Percentiles rank a stretch among this genome's conserved stretches.
Conservation (phyloP, 2,113 vertebrate species). For the Anoplopoma fimbria region DNA sequence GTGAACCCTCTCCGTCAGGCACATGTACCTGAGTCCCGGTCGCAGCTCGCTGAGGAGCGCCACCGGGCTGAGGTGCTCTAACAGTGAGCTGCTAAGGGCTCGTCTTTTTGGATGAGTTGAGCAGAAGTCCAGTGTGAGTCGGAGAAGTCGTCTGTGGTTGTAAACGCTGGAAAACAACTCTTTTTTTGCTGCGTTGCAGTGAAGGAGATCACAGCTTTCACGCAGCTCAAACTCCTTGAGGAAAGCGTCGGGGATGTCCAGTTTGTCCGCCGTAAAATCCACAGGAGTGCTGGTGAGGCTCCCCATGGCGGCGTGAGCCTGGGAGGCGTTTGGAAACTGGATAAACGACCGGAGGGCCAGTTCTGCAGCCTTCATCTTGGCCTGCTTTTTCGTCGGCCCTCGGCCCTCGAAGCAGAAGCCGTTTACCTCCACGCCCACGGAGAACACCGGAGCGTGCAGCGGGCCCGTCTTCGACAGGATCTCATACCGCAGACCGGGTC, state of each 20-base stretch:
- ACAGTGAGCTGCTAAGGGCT: conserved; percentile 63
- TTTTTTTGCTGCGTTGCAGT: conserved; percentile 43
- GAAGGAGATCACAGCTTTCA: conserved; percentile 73
- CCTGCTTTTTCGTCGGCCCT: conserved; percentile 93
- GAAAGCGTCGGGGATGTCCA: conserved; percentile 87
- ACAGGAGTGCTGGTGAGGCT: conserved; percentile 78
- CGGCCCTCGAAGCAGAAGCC: conserved; percentile 91
- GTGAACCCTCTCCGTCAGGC: conserved; percentile 88
- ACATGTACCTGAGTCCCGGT: conserved; percentile 91
- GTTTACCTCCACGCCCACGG: conserved; percentile 91
- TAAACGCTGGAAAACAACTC: conserved; percentile 48
- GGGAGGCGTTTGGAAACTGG: conserved; percentile 92
- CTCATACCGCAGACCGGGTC: conserved; percentile 90
- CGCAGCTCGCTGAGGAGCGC: conserved; percentile 90
- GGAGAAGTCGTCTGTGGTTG: conserved; percentile 57
- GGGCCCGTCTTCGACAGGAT: conserved; percentile 90
- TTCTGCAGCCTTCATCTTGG: conserved; percentile 92
- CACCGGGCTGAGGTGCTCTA: conserved; percentile 85
- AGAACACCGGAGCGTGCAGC: conserved; percentile 90
- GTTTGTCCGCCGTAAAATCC: conserved; percentile 92
- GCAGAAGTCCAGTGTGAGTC: conserved; percentile 46
- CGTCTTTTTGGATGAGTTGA: conserved; percentile 31
- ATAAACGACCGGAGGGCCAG: conserved; percentile 90
- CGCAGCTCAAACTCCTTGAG: conserved; percentile 89
- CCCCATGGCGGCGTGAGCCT: conserved; percentile 88